A percentile compares a stretch with the other conserved stretches of the same genome.
phyloP scores from a whole-genome alignment of 2,113 vertebrate species.

The Scomber colias region DNA sequence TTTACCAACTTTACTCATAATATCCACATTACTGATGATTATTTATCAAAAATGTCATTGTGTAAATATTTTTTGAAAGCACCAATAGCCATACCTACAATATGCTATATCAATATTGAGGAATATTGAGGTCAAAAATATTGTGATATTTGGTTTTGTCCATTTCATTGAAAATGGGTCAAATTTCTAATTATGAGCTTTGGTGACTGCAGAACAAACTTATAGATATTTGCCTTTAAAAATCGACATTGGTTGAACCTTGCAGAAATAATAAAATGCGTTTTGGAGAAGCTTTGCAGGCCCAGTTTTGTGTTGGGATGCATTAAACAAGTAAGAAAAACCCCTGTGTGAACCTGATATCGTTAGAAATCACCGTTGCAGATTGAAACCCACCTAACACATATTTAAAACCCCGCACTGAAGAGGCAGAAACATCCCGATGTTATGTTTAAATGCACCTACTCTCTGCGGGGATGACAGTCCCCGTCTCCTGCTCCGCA shows the following conservation, averaged over 20 bases:
- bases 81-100: too few relatives aligned
- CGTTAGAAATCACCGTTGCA: background rate
- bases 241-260: background rate
- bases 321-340: slow-evolving; percentile 2
- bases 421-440: background rate
- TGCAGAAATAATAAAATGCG: background rate
- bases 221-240: background rate
- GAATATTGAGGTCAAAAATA: too few relatives aligned
- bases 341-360: slow-evolving; percentile 23
- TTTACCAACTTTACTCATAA: too few relatives aligned
- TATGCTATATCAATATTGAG: too few relatives aligned
- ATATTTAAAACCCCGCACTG: background rate
- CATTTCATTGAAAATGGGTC: background rate
- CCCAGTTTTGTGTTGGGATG: slow-evolving; percentile 20
- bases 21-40: too few relatives aligned
- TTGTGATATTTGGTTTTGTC: too few relatives aligned
- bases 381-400: background rate
- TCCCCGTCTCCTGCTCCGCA: slow-evolving; percentile 87
- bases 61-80: too few relatives aligned
- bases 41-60: too few relatives aligned
- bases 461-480: slow-evolving; percentile 94
- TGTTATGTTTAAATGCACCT: slow-evolving; percentile 68
- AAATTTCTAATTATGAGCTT: background rate
- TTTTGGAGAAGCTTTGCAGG: background rate
- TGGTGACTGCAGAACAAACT: background rate